These are phyloP conservation scores for Dexiosoma caninum DNA, from an alignment of 2,888 invertebrate species.

Conservation along the genomic window DNA sequence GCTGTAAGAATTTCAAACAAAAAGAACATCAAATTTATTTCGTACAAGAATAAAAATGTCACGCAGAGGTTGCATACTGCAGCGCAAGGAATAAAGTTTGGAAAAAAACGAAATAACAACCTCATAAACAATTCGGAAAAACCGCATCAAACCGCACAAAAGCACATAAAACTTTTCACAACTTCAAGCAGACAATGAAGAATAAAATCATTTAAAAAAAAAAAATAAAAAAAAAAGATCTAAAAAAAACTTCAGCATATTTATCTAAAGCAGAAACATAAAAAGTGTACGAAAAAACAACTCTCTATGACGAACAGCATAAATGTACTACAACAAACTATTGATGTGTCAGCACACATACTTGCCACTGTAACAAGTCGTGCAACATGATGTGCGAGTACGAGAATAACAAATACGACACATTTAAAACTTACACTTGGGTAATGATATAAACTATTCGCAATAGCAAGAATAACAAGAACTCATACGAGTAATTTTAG, in stretches of 20 bases:
- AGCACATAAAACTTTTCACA: constrained; percentile 12
- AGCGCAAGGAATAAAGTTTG: neutral
- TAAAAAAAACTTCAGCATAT: neutral
- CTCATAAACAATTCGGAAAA: neutral
- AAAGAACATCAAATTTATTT: constrained; percentile 26
- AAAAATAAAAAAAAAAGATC: neutral
- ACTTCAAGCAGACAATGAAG: neutral
- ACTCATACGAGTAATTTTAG: constrained; percentile 39
- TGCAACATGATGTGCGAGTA: constrained; percentile 22
- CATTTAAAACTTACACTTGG: neutral
- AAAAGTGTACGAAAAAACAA: no score
- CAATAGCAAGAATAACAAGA: constrained; percentile 20
- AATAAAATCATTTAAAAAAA: no score
- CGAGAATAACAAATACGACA: constrained; percentile 19
- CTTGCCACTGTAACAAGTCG: neutral
- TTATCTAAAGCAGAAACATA: neutral
- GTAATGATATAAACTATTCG: neutral
- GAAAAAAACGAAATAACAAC: neutral
- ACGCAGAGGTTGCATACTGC: neutral
- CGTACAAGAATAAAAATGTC: neutral
- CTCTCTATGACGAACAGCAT: neutral
- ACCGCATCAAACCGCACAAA: constrained; percentile 18
- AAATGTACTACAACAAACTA: constrained; percentile 16
- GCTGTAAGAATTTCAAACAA: neutral
- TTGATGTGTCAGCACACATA: neutral